Evolutionary conservation across 2,797 vertebrate species (phyloP).

Genomic region (Pseudotriccus pelzelni): DNA sequence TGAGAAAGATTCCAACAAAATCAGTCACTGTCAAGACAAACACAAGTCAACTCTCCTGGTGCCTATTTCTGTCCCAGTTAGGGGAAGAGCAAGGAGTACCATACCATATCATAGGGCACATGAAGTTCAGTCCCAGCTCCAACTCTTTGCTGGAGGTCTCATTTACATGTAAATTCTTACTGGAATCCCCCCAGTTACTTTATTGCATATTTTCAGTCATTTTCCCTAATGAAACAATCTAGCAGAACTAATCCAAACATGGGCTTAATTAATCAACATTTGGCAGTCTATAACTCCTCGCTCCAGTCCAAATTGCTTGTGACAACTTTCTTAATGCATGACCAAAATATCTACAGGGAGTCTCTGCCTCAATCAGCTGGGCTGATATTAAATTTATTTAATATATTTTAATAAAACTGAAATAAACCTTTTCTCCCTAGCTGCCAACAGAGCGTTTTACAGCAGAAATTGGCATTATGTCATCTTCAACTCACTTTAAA

Average conservation of each 20-base stretch:
- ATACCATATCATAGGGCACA: background rate
- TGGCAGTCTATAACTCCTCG: constrained; percentile 75
- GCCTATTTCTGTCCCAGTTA: background rate
- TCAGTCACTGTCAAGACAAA: background rate
- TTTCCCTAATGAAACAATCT: constrained; percentile 81
- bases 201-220: constrained; percentile 73
- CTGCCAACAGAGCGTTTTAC: constrained; percentile 24
- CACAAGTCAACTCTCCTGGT: background rate
- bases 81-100: background rate
- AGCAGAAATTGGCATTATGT: constrained; percentile 45
- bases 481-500: constrained; percentile 44
- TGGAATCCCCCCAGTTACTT: constrained; percentile 29
- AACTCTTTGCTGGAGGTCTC: background rate
- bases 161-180: background rate
- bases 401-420: constrained; percentile 65
- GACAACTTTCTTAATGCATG: constrained; percentile 81
- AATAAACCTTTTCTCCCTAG: constrained; percentile 58
- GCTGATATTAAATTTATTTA: constrained; percentile 55
- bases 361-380: constrained; percentile 31
- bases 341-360: constrained; percentile 68
- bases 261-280: constrained; percentile 83
- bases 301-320: constrained; percentile 77
- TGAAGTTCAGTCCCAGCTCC: background rate
- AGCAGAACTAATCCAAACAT: constrained; percentile 85
- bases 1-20: background rate